phyloP scores from a whole-genome alignment of 2,888 invertebrate genomes.

The Phyllotreta cruciferae region DNA sequence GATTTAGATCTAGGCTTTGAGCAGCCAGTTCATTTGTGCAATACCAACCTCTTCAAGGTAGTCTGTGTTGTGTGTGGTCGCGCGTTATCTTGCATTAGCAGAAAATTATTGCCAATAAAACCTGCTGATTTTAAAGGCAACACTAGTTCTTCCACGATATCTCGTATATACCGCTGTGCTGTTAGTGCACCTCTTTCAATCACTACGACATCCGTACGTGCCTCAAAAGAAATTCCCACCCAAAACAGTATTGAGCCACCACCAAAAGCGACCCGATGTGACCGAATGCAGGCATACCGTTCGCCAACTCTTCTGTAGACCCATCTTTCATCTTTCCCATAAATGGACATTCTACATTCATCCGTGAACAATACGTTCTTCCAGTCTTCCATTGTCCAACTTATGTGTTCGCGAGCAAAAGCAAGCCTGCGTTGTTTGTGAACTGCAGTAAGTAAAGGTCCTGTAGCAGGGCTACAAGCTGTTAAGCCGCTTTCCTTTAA shows the following conservation, averaged over 20 bases:
- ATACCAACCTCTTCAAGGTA: slow-evolving; percentile 31
- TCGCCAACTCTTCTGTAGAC: slow-evolving; percentile 14
- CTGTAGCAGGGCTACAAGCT: slow-evolving; percentile 12
- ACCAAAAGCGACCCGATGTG: slow-evolving; percentile 1
- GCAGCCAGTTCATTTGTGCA: slow-evolving; percentile 30
- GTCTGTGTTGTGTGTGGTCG: slow-evolving; percentile 21
- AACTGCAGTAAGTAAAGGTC: slow-evolving; percentile 5
- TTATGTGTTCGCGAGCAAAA: slow-evolving; percentile 6
- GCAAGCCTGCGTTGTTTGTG: slow-evolving; percentile 4
- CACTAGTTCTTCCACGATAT: slow-evolving; percentile 10
- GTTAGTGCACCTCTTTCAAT: slow-evolving; percentile 4
- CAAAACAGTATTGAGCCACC: slow-evolving; percentile 2
- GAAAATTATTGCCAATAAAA: slow-evolving; percentile 13
- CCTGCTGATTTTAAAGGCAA: slow-evolving; percentile 11
- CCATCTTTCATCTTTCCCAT: slow-evolving; percentile 1
- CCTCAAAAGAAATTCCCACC: slow-evolving; percentile 6
- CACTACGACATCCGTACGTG: slow-evolving; percentile 1
- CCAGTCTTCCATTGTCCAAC: slow-evolving; percentile 5
- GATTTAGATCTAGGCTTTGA: slow-evolving; percentile 21
- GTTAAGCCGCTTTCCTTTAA: slow-evolving; percentile 1
- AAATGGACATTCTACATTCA: slow-evolving; percentile 7
- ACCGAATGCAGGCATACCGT: slow-evolving; percentile 2
- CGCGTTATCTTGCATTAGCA: slow-evolving; percentile 20
- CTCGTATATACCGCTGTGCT: slow-evolving; percentile 1
- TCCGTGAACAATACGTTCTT: not conserved